These are phyloP conservation scores for Bucco capensis DNA, from an alignment of 2,113 vertebrate genomes.

Conservation along the genomic window DNA sequence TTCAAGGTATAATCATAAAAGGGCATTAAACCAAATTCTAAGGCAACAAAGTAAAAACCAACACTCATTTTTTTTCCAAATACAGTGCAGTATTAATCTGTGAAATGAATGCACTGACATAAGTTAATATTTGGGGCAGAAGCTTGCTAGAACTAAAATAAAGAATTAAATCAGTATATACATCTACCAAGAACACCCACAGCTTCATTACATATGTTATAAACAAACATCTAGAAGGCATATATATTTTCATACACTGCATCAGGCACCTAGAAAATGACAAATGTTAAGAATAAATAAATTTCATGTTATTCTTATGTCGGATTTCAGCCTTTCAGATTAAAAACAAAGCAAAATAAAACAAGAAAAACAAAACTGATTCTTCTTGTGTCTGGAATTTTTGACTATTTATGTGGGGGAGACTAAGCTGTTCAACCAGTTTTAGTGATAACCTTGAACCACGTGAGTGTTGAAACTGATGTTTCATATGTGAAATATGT, in stretches of 20 bases:
- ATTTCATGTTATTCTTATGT: background rate
- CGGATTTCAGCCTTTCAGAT: background rate
- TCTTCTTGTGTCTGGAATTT: background rate
- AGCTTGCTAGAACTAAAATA: background rate
- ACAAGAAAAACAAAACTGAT: background rate
- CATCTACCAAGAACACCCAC: background rate
- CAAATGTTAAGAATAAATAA: constrained; percentile 7
- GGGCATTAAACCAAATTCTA: background rate
- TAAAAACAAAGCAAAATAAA: background rate
- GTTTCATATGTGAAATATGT: background rate
- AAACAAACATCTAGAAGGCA: background rate
- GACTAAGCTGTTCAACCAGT: background rate
- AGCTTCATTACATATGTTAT: background rate
- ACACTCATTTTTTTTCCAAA: background rate
- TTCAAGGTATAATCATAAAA: background rate
- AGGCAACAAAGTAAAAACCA: background rate
- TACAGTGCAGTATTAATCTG: background rate
- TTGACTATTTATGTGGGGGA: background rate
- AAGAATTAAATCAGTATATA: background rate
- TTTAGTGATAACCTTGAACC: background rate
- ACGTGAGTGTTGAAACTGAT: background rate
- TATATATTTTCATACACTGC: background rate
- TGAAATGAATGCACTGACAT: background rate
- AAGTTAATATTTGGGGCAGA: background rate
- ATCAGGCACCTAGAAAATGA: background rate